Evolutionary conservation across 2,888 invertebrate species (phyloP), one percentile per base, ranked within the genome.

Genomic region (Ochlodes sylvanus): DNA sequence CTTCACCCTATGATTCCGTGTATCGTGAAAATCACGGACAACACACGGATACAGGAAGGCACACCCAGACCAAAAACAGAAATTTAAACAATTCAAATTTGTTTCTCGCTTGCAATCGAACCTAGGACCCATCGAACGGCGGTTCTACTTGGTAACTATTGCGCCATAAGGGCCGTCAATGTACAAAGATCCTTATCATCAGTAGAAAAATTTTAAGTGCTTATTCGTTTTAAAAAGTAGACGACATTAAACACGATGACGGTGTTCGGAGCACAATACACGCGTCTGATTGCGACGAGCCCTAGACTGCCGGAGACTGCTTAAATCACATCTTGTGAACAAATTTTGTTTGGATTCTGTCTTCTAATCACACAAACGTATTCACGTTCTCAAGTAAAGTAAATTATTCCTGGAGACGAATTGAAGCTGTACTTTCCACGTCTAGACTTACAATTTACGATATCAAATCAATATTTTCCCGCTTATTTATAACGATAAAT

Each of bases 271-370:
- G 41, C 76, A 89, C 84, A 89, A 88, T 88, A 82, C 76, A 69
- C 73, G 73, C 72, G 75, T 63, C 83, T 90, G 91, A 91, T 91
- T 91, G 89, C 89, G 90, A 74, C 88, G 87, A 86, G 89, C 80
- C 88, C 82, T 77, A 78, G 80, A 80, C 79, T 27, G 50, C 80
- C 88, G 82, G 77, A 78, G 80, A 80, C 79, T 27, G 50, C 55
- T 75, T 73, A 79, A 80, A 76, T 87, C 86, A 88, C 88, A 85
- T 85, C 81, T 76, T 83, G 79, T 76, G 73, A 76, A 74, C 78
- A 82, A 88, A 87, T 79, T 83, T 83, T 76, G 79, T 88, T 87
- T 85, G 74, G 78, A 77, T 47, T 32, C 44, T 19, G 19, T 55
- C 55, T 56, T 56, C 64, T 64, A 34, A 57, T 64, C 57, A 64